Percentiles rank a stretch among this genome's conserved stretches.
These are phyloP conservation scores for Bos javanicus DNA, from an alignment of 2,113 vertebrate genomes.

Conservation along the genomic window DNA sequence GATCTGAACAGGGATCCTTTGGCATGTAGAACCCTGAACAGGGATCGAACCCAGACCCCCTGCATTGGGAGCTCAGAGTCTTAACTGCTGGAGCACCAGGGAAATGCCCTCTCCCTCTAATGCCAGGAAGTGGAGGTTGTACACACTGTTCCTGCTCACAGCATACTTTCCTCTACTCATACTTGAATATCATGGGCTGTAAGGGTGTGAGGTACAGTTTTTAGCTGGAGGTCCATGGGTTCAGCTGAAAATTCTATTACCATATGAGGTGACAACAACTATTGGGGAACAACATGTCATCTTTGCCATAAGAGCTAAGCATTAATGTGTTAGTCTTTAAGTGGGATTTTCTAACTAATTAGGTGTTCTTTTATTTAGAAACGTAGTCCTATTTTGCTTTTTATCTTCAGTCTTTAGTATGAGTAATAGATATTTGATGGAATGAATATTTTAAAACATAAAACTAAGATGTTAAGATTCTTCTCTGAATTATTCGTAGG, in stretches of 20 bases:
- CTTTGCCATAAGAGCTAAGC: background rate
- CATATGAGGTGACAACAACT: background rate
- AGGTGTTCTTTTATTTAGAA: background rate
- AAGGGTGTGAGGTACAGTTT: background rate
- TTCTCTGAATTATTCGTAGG: background rate
- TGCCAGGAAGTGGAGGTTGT: background rate
- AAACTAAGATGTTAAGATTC: background rate
- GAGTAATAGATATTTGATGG: background rate
- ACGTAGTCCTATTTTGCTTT: background rate
- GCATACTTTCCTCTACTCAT: background rate
- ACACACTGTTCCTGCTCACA: background rate
- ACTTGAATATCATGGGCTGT: background rate
- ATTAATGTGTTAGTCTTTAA: background rate
- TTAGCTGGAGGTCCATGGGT: background rate
- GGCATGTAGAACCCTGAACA: background rate
- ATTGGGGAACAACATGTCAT: background rate
- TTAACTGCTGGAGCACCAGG: background rate
- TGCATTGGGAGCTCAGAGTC: background rate
- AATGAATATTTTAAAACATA: background rate
- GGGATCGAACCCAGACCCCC: background rate
- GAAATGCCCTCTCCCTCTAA: background rate
- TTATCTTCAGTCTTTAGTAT: background rate
- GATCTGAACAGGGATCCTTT: background rate
- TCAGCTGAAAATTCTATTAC: background rate
- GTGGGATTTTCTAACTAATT: background rate